Conservation (phyloP, 2,113 vertebrate species). For the Dromaius novaehollandiae region DNA sequence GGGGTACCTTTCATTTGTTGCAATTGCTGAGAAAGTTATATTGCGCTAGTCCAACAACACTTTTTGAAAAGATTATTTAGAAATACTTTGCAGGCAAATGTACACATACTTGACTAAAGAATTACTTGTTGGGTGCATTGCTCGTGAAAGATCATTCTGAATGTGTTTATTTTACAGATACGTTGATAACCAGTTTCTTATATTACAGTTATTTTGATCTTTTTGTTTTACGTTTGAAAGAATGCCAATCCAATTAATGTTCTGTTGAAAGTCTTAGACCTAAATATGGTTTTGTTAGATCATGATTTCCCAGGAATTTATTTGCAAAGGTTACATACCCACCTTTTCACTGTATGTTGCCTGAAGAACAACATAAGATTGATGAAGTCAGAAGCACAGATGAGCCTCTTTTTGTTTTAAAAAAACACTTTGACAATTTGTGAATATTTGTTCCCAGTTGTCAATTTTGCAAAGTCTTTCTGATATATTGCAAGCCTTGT, state of each 20-base stretch:
- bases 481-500: constrained; percentile 26
- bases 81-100: constrained; percentile 46
- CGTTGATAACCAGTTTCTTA: constrained; percentile 63
- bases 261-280: constrained; percentile 52
- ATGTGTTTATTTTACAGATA: constrained; percentile 70
- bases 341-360: constrained; percentile 25
- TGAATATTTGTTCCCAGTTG: constrained; percentile 38
- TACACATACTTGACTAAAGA: constrained; percentile 66
- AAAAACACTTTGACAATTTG: neutral
- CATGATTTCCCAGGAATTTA: constrained; percentile 11
- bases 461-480: constrained; percentile 4
- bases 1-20: constrained; percentile 30
- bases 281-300: constrained; percentile 22
- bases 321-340: neutral
- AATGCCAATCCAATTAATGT: constrained; percentile 30
- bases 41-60: constrained; percentile 75
- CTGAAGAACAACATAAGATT: neutral
- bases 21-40: constrained; percentile 53
- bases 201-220: constrained; percentile 57
- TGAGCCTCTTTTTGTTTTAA: constrained; percentile 23
- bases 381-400: neutral
- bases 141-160: constrained; percentile 56
- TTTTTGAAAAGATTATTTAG: constrained; percentile 57
- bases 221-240: constrained; percentile 66
- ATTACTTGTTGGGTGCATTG: constrained; percentile 58